Evolutionary conservation across 2,797 vertebrate genomes (phyloP).

Genomic region (Syndactyla subalaris): DNA sequence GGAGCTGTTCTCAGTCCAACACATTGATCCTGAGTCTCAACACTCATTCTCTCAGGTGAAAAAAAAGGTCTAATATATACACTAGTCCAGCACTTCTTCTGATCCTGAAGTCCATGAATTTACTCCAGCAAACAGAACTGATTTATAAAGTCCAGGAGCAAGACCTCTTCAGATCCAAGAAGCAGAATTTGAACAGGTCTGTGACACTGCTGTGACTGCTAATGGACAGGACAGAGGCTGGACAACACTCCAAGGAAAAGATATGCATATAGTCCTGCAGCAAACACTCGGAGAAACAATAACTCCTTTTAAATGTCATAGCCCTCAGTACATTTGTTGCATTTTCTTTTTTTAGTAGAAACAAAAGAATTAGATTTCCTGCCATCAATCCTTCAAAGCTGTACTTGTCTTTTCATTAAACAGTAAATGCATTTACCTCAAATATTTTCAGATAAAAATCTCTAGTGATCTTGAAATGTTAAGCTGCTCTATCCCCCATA

Average conservation of each 20-base stretch:
- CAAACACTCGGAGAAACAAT: background rate
- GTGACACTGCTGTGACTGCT: background rate
- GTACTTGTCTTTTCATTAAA: slow-evolving; percentile 56
- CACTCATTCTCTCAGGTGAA: background rate
- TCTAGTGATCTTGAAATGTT: slow-evolving; percentile 33
- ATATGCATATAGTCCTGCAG: background rate
- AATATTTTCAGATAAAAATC: slow-evolving; percentile 62
- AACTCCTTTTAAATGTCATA: background rate
- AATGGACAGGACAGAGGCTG: background rate
- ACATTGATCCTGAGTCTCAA: background rate
- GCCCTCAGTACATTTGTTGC: background rate
- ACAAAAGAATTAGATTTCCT: slow-evolving; percentile 21
- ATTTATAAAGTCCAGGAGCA: background rate
- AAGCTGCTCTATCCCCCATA: slow-evolving; percentile 5
- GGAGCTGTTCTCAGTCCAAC: background rate
- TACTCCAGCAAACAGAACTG: background rate
- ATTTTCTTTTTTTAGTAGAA: slow-evolving; percentile 10
- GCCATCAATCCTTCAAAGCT: slow-evolving; percentile 48
- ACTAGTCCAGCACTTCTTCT: background rate
- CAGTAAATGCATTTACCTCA: slow-evolving; percentile 38
- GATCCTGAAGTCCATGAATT: background rate
- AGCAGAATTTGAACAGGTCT: background rate
- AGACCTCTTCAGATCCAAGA: background rate
- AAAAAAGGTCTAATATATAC: rapidly evolving
- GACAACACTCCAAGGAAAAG: background rate